Evolutionary conservation across 2,888 invertebrate genomes (phyloP), one percentile per base, ranked within the genome.

Genomic region (Podabrus alpinus): DNA sequence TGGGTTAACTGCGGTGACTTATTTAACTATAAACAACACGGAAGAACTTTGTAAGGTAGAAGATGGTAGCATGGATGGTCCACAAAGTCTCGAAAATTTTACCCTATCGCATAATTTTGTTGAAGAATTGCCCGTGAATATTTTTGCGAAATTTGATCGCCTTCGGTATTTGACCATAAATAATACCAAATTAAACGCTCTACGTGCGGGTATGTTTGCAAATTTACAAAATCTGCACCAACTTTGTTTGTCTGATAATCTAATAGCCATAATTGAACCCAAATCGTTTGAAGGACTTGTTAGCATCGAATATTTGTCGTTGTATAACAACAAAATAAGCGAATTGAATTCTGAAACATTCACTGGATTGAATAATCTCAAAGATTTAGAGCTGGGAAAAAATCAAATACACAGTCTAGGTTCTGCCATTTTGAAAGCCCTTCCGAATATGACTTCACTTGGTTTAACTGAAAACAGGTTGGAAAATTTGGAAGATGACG

Each of bases 111-210:
- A 68, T 15, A 67, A 25, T 17, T 11, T 7, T 60, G 17, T 74
- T 7, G 21, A 25, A 5, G 64, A 68, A 10, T 13, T 71, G 10
- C 25, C 74, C 9, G 10, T 45, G 2, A 67, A 24, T 21, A 9
- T 25, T 19, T 71, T 68, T 11, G n/a, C 62, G 9, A 17, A 45
- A 2, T 15, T 68, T 10, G 11, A 15, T 7, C 64, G 60, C 9
- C 15, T 71, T n/a, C 59, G 21, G 19, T 29, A 71, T n/a, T 17
- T 75, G 9, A 13, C 59, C n/a, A 19, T 75, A 9, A 16, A 71
- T n/a, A 59, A 71, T 15, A 75, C 71, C 11, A 64, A 75, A 19
- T 15, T 75, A 19, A 66, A 17, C 9, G 59, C 24, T 15, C 59
- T 75, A 9, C 45, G 59, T 16, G n/a, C n/a, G 15, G 59, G 15